Evolutionary conservation across 2,888 invertebrate genomes (phyloP), one percentile per base, ranked within the genome.

Genomic region (Spatulosminthurus flaviceps): DNA sequence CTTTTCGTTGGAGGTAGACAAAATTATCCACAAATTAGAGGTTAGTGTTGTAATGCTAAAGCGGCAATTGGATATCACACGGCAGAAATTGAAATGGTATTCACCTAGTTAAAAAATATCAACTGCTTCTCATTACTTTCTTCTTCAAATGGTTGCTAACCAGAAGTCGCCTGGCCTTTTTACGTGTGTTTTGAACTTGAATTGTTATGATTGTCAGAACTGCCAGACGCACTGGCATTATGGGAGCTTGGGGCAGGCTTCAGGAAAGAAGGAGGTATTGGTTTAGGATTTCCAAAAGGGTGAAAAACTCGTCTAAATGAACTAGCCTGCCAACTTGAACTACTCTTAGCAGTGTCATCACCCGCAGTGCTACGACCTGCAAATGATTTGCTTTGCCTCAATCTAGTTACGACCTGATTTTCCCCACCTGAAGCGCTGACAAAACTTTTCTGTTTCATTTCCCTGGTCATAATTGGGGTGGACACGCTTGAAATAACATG

Each of bases 231-330:
- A 51, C 51, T n/a, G 2, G 16, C 24, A 19, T 7, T 43, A 72
- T 24, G 22, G n/a, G 72, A 9, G 7, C 43, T 42, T 24, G 74
- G 64, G 64, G 13, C 19, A 74, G 19, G 9, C 22, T 22, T 64
- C 5, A 26, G 60, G 43, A 51, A 22, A 42, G 42, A 16, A n/a
- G 51, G 41, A 41, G 67, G 72, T 21, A 26, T 13, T 19, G 43
- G 67, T 69, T 69, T 70, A 11, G 42, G 41, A 29, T 81, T 71
- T 61, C 81, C 79, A 80, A 85, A 84, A 19, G 83, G 83, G 78
- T 78, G 79, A 16, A 84, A 81, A 67, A 82, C 84, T 43, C 83
- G 80, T 24, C 82, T 79, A 79, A 83, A 82, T 28, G 84, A 82
- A 28, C 83, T 80, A 1, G 83, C 75, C 13, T 82, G 83, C 81